Evolutionary conservation across 2,888 invertebrate species (phyloP).

Genomic region (Epinotia demarniana): DNA sequence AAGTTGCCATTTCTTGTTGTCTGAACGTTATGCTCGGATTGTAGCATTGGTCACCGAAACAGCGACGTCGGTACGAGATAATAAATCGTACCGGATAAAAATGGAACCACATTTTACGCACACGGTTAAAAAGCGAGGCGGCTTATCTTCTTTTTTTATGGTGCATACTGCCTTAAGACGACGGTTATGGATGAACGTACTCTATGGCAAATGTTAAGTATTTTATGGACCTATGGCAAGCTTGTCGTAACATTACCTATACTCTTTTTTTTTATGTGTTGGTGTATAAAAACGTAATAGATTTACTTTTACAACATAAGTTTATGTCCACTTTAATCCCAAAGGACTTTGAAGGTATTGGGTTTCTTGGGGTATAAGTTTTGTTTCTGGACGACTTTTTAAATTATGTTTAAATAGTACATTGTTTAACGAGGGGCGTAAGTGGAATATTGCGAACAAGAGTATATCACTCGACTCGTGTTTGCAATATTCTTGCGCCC

Average conservation of each 20-base stretch:
- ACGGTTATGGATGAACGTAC: slow-evolving; percentile 54
- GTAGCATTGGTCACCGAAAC: not conserved
- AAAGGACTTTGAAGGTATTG: slow-evolving; percentile 28
- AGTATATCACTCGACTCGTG: too few species aligned
- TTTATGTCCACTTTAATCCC: slow-evolving; percentile 38
- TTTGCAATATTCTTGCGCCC: too few species aligned
- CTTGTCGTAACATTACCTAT: slow-evolving; percentile 44
- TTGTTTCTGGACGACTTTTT: slow-evolving; percentile 10
- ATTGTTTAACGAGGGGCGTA: too few species aligned
- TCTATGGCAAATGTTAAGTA: slow-evolving; percentile 49
- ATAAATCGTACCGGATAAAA: slow-evolving; percentile 48
- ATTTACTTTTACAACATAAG: slow-evolving; percentile 43
- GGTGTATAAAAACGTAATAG: slow-evolving; percentile 42
- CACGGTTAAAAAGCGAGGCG: slow-evolving; percentile 71
- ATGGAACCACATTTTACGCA: slow-evolving; percentile 50
- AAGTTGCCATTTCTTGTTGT: slow-evolving; percentile 12
- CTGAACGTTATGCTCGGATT: not conserved
- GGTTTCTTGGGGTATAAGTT: slow-evolving; percentile 2
- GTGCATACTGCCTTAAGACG: slow-evolving; percentile 64
- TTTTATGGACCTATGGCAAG: slow-evolving; percentile 42
- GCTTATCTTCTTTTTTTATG: slow-evolving; percentile 79
- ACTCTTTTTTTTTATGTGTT: slow-evolving; percentile 34
- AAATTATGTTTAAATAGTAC: slow-evolving; percentile 9
- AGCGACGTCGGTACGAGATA: not conserved
- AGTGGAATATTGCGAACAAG: too few species aligned